These are phyloP conservation scores for Microtus ochrogaster DNA, from an alignment of 2,113 vertebrate genomes.

Conservation along the genomic window DNA sequence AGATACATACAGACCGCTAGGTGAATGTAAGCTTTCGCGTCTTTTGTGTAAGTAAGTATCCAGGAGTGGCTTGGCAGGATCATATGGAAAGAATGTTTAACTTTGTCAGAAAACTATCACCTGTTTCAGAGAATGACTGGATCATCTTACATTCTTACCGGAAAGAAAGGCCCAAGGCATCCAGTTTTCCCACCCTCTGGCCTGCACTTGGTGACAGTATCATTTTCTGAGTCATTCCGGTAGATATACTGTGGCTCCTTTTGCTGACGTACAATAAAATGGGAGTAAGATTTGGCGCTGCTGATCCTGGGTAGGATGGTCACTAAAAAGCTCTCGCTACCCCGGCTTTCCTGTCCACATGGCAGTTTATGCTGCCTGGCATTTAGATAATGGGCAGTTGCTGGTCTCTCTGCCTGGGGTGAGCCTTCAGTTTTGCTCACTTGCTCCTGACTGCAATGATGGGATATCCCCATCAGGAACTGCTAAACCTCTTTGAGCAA, in stretches of 20 bases:
- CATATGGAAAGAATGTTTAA: background rate
- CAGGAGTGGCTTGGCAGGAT: background rate
- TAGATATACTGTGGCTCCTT: background rate
- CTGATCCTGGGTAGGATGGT: background rate
- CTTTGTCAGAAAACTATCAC: conserved; percentile 1
- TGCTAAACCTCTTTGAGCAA: background rate
- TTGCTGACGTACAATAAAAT: background rate
- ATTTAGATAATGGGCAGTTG: background rate
- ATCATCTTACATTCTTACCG: background rate
- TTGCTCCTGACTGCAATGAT: background rate
- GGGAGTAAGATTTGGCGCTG: background rate
- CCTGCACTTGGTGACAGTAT: background rate
- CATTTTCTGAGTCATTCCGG: background rate
- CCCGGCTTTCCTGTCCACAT: background rate
- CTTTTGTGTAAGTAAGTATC: conserved; percentile 20
- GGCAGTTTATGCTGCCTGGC: background rate
- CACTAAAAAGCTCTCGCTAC: background rate
- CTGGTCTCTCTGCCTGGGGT: background rate
- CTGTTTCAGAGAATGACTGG: background rate
- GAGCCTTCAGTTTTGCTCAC: background rate
- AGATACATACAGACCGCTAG: background rate
- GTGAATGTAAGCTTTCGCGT: background rate
- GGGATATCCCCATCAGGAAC: background rate
- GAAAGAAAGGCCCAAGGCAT: background rate
- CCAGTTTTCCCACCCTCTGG: background rate